Percentiles rank a stretch among this genome's conserved stretches.
These are phyloP conservation scores for Tribolium freemani DNA, from an alignment of 2,888 invertebrate genomes.

Conservation along the genomic window DNA sequence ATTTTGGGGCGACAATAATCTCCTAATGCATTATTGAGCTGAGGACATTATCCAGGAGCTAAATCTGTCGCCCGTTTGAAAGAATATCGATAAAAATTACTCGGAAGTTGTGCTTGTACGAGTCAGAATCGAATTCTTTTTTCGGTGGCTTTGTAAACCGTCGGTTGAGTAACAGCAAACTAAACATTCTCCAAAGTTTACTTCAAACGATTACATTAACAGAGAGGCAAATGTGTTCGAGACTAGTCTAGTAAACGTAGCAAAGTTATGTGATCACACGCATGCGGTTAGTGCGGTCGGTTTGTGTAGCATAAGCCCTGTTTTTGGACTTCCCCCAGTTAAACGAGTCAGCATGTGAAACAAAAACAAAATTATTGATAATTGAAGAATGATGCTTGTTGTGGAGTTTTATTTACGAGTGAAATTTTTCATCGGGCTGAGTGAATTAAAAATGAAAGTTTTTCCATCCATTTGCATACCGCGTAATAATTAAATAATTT, in stretches of 20 bases:
- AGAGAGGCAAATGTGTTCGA: constrained; percentile 15
- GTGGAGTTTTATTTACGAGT: background rate
- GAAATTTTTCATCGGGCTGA: constrained; percentile 8
- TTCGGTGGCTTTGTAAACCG: background rate
- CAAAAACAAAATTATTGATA: too few relatives aligned
- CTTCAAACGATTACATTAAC: constrained; percentile 28
- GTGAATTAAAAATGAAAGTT: constrained; percentile 23
- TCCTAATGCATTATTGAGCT: background rate
- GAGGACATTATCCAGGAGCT: background rate
- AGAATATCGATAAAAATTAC: background rate
- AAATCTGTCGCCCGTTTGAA: background rate
- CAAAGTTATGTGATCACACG: constrained; percentile 37
- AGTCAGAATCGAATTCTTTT: background rate
- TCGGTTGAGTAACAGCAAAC: constrained; percentile 1
- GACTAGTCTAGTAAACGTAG: constrained; percentile 24
- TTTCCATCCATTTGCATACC: constrained; percentile 42
- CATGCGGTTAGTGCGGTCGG: constrained; percentile 28
- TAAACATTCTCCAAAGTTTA: constrained; percentile 24
- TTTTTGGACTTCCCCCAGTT: constrained; percentile 10
- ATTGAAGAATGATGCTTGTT: too few relatives aligned
- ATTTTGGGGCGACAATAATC: background rate
- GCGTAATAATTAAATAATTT: constrained; percentile 45
- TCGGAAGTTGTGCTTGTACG: background rate
- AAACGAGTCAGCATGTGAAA: background rate
- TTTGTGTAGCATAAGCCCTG: constrained; percentile 19